Conservation (phyloP, 92 coral and sea anemone genomes). For the Bergia sp. region DNA sequence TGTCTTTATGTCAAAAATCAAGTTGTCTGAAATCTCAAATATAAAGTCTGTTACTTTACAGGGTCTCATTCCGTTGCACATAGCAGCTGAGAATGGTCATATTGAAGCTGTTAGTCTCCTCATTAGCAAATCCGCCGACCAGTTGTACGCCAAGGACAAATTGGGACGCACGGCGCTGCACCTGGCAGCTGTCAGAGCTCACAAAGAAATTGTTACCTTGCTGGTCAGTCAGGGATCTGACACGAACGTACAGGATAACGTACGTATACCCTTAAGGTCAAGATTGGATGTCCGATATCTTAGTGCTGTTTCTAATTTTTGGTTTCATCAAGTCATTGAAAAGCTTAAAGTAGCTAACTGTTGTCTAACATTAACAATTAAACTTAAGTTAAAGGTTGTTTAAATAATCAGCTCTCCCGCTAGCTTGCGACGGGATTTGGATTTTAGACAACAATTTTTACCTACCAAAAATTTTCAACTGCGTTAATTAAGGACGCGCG, state of each 20-base stretch:
- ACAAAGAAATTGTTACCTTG: slow-evolving; percentile 86
- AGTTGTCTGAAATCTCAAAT: not conserved
- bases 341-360: too few relatives aligned
- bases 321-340: too few relatives aligned
- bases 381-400: too few relatives aligned
- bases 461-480: too few relatives aligned
- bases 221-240: slow-evolving; percentile 93
- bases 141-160: slow-evolving; percentile 73
- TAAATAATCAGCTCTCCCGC: too few relatives aligned
- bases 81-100: slow-evolving; percentile 92
- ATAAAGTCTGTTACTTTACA: slow-evolving; percentile 13
- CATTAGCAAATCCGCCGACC: slow-evolving; percentile 78
- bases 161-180: slow-evolving; percentile 86
- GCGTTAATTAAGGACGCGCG: too few relatives aligned
- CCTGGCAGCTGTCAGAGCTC: slow-evolving; percentile 84
- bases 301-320: too few relatives aligned
- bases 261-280: slow-evolving; percentile 1
- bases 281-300: too few relatives aligned
- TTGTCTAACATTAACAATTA: too few relatives aligned
- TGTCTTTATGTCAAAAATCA: not conserved
- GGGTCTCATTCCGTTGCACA: slow-evolving; percentile 89
- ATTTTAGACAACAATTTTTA: too few relatives aligned
- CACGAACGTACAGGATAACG: slow-evolving; percentile 82
- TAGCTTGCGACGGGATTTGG: too few relatives aligned
- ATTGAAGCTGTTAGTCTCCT: slow-evolving; percentile 88